Conservation (phyloP, 2,797 vertebrate species). For the Peromyscus eremicus region DNA sequence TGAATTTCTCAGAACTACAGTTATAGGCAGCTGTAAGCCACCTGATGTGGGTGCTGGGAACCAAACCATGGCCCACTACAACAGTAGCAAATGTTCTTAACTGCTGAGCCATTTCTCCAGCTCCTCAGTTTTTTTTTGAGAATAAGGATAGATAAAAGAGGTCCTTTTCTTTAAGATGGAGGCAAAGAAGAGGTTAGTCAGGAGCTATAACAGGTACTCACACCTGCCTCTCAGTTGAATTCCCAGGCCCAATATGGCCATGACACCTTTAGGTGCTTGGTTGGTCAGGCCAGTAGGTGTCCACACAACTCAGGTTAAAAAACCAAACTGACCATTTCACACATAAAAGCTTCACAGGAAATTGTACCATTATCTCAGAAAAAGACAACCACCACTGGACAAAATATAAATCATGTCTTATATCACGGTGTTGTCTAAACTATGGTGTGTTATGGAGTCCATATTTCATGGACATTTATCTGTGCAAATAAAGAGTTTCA, state of each 20-base stretch:
- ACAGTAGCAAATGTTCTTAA: not conserved
- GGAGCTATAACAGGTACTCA: not conserved
- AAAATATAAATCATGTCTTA: not conserved
- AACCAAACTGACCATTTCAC: not conserved
- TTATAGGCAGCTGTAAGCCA: not conserved
- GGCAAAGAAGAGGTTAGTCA: not conserved
- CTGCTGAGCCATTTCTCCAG: not conserved
- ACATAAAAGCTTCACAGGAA: not conserved
- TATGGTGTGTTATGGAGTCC: not conserved
- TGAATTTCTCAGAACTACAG: not conserved
- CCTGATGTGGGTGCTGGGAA: not conserved
- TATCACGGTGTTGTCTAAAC: not conserved
- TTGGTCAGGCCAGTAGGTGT: no score
- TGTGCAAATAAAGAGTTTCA: not conserved
- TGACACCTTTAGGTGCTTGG: not conserved
- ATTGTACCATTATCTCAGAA: not conserved
- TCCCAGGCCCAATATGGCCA: not conserved
- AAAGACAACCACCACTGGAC: not conserved
- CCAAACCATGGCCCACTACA: not conserved
- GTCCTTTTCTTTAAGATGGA: not conserved
- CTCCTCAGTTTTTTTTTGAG: not conserved
- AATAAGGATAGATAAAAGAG: not conserved
- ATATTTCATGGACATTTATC: not conserved
- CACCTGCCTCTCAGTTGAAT: no score
- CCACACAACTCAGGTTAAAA: not conserved